These are phyloP conservation scores for Clarias laeviceps DNA, from an alignment of 2,797 vertebrate genomes.

Conservation along the genomic window DNA sequence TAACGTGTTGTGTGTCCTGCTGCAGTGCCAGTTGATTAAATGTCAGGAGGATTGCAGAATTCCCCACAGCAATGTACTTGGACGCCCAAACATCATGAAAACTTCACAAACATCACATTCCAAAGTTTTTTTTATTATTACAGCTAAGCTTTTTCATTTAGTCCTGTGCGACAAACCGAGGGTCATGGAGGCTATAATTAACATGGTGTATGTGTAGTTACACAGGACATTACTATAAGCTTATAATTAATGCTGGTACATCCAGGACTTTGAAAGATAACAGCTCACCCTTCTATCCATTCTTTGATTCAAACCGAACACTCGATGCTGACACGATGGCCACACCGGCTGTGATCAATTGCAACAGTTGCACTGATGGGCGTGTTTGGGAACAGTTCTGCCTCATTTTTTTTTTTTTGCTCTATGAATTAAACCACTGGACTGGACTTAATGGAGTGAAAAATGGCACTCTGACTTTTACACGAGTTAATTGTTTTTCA, in stretches of 20 bases:
- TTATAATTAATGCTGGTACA: constrained; percentile 23
- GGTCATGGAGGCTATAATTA: constrained; percentile 4
- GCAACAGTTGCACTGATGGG: constrained; percentile 71
- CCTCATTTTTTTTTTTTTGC: constrained; percentile 60
- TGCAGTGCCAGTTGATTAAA: not conserved
- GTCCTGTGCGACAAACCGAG: not conserved
- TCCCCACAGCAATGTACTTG: not conserved
- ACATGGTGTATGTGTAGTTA: constrained; percentile 2
- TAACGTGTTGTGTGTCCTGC: not conserved
- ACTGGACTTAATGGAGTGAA: constrained; percentile 77
- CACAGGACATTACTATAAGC: constrained; percentile 8
- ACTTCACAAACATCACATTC: not conserved
- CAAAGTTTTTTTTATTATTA: not conserved
- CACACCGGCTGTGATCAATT: constrained; percentile 73
- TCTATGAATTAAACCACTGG: constrained; percentile 77
- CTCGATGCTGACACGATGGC: constrained; percentile 63
- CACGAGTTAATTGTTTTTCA: constrained; percentile 73
- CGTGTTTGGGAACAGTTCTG: constrained; percentile 71
- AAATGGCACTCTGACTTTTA: constrained; percentile 77
- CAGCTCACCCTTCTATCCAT: not conserved
- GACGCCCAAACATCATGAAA: not conserved
- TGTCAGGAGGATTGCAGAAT: not conserved
- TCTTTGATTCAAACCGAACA: constrained; percentile 23
- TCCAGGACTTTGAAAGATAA: constrained; percentile 27
- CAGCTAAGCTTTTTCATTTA: not conserved